Evolutionary conservation across 2,797 vertebrate species (phyloP).

Genomic region (Glyptemys insculpta): DNA sequence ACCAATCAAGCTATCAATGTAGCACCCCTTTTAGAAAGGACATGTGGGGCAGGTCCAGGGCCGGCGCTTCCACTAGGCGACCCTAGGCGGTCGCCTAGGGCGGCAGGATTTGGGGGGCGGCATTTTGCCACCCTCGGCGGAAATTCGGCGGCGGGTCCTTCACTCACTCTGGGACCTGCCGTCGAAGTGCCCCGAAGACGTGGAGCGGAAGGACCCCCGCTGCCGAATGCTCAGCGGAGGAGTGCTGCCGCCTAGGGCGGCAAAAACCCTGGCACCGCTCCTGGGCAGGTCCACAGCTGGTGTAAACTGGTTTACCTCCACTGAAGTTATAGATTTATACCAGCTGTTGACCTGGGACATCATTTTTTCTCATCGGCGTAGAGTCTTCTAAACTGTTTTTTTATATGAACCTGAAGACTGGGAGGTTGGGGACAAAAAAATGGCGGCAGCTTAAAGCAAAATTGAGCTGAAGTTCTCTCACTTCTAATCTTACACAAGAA

Average conservation of each 20-base stretch:
- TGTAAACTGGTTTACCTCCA: accelerated
- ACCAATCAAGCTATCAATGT: background rate
- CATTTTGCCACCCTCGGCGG: too few relatives aligned
- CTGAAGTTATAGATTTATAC: background rate
- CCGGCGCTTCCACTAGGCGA: too few relatives aligned
- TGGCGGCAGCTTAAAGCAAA: background rate
- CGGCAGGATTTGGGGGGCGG: too few relatives aligned
- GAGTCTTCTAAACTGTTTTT: background rate
- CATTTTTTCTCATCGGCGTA: accelerated
- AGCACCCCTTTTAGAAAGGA: background rate
- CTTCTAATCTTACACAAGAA: background rate
- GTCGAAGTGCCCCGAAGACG: too few relatives aligned
- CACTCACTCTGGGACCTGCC: too few relatives aligned
- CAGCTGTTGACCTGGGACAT: accelerated
- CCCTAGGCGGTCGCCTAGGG: too few relatives aligned
- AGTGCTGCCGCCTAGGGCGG: too few relatives aligned
- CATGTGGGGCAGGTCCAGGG: background rate
- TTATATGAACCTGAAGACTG: accelerated
- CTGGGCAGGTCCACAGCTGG: background rate
- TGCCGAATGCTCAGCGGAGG: too few relatives aligned
- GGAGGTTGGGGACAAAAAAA: background rate
- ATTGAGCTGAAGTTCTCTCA: background rate
- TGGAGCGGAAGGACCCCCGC: too few relatives aligned
- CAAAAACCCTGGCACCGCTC: too few relatives aligned
- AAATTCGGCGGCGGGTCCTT: too few relatives aligned